These are phyloP conservation scores for Odobenus rosmarus DNA, from an alignment of 2,113 vertebrate species.

Conservation along the genomic window DNA sequence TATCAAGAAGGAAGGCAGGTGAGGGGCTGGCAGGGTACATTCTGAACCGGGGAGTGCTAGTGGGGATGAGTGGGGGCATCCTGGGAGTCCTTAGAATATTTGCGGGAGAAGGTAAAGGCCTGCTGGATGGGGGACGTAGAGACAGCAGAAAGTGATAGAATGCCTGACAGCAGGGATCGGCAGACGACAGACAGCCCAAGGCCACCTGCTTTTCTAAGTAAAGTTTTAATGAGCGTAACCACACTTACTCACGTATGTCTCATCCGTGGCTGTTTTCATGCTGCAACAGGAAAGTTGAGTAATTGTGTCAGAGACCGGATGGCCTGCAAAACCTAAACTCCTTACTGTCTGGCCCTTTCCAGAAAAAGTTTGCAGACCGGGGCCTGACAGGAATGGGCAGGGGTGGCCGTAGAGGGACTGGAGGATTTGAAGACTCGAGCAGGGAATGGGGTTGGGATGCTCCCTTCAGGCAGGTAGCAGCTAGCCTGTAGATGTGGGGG, in stretches of 20 bases:
- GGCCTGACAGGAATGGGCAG: background rate
- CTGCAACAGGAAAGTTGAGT: background rate
- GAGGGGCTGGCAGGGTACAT: conserved; percentile 60
- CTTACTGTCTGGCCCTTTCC: background rate
- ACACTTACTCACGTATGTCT: background rate
- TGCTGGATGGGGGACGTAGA: background rate
- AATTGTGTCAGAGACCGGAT: background rate
- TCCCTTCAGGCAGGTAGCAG: background rate
- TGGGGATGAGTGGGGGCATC: background rate
- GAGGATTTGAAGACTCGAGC: background rate
- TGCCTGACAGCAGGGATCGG: background rate
- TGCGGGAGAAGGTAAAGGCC: background rate
- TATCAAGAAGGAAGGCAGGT: conserved; percentile 99
- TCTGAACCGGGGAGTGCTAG: background rate
- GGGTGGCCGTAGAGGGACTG: background rate
- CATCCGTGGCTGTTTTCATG: background rate
- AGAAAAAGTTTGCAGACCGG: background rate
- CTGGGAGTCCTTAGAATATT: background rate
- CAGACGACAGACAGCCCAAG: background rate
- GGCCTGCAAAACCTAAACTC: background rate
- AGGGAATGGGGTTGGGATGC: background rate
- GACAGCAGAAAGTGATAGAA: background rate
- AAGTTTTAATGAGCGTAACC: background rate
- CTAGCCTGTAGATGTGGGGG: background rate
- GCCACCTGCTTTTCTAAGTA: background rate